Evolutionary conservation across 1,140 invertebrate genomes (phyloP), one percentile per base, ranked within the genome.

Genomic region (Drosophila teissieri): DNA sequence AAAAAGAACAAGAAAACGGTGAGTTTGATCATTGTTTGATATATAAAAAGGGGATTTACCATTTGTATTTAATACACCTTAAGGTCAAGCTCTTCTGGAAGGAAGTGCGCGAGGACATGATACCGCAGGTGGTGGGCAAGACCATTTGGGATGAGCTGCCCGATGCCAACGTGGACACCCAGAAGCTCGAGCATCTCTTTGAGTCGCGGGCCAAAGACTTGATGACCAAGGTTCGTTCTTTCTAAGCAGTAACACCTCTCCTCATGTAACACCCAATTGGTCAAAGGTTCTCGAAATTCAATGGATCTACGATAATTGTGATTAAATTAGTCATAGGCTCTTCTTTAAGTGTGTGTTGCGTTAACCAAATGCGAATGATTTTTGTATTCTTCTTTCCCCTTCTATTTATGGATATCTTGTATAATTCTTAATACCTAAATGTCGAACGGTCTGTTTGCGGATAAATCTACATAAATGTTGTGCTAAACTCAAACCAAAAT

Each of bases 81-180:
- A 11, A 92, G 92, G 92, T 99, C 4, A 99, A 99, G 93, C 93
- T 99, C n/a, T 99, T 99, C 92, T 99, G 99, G 99, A 97, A 97
- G 91, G 98, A 99, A 93, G 95, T 98, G 5, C 94, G 96, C 69
- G 97, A 98, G 70, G 97, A 98, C 91, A 95, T 95, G 17, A 94
- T 96, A 15, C 95, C 96, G 12, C 93, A 96, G 39, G 94, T 95
- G 4, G 92, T 93, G 64, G 93, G 93, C 42, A 95, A 95, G 22
- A 98, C 97, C 68, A 97, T 99, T 86, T 99, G 99, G 99, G 97
- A 99, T 92, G 97, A 98, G 88, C 92, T 99, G 22, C 95, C 94
- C 44, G 94, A 95, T 11, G 95, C 98, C 3, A 94, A 94, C 44
- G 94, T 99, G 12, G 99, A 99, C 92, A 97, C 96, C 6, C 95